phyloP scores from a whole-genome alignment of 2,888 invertebrate species.

The Drosophila niveifrons region DNA sequence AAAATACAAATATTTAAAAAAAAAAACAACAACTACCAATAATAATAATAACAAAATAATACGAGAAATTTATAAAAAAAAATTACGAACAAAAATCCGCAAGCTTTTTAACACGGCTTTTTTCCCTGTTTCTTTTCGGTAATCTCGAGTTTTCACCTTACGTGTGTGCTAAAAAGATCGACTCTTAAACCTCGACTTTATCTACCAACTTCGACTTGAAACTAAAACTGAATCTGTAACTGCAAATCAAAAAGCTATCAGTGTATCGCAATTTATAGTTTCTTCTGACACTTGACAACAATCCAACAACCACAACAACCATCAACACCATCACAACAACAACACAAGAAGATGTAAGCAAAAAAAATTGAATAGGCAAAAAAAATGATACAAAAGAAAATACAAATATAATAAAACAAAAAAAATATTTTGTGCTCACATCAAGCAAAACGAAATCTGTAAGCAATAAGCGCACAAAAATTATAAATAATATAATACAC shows the following conservation, averaged over 20 bases:
- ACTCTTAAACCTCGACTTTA: slow-evolving; percentile 14
- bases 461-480: slow-evolving; percentile 32
- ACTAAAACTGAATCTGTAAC: slow-evolving; percentile 23
- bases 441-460: slow-evolving; percentile 23
- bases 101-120: slow-evolving; percentile 34
- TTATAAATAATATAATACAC: slow-evolving; percentile 42
- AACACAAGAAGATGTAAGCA: slow-evolving; percentile 67
- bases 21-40: background rate
- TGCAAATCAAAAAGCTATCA: slow-evolving; percentile 30
- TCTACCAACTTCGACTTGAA: slow-evolving; percentile 25
- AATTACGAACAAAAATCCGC: slow-evolving; percentile 21
- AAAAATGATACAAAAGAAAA: slow-evolving; percentile 8
- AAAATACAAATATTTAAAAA: slow-evolving; percentile 12
- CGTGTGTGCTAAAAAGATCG: slow-evolving; percentile 44
- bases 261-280: slow-evolving; percentile 49
- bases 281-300: slow-evolving; percentile 41
- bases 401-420: slow-evolving; percentile 20
- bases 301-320: slow-evolving; percentile 24
- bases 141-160: slow-evolving; percentile 44
- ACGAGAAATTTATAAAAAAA: background rate
- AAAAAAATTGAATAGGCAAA: slow-evolving; percentile 42
- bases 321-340: slow-evolving; percentile 23
- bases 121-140: slow-evolving; percentile 23
- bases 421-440: slow-evolving; percentile 62
- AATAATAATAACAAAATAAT: slow-evolving; percentile 7